A percentile compares a stretch with the other conserved stretches of the same genome.
Conservation (phyloP, 2,888 invertebrate genomes). For the Drosophila parthenogenetica region DNA sequence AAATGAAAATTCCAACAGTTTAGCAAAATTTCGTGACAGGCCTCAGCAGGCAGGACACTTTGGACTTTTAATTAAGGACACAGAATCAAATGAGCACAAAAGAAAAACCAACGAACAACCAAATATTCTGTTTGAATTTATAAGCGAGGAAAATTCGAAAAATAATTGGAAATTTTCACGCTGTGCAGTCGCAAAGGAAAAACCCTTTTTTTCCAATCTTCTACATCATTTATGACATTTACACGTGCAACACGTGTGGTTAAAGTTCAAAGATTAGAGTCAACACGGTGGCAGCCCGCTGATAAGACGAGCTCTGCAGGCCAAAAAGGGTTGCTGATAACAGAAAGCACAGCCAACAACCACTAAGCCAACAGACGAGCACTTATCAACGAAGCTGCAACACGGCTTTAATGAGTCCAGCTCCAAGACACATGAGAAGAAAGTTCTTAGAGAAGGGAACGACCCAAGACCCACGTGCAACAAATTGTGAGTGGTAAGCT, state of each 20-base stretch:
- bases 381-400: slow-evolving; percentile 69
- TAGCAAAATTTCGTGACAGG: slow-evolving; percentile 29
- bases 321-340: slow-evolving; percentile 3
- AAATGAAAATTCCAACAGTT: slow-evolving; percentile 17
- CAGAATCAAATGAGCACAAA: not conserved
- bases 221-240: slow-evolving; percentile 28
- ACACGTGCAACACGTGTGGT: slow-evolving; percentile 26
- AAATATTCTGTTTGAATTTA: slow-evolving; percentile 25
- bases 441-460: not conserved
- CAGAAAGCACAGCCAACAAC: slow-evolving; percentile 23
- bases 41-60: slow-evolving; percentile 32
- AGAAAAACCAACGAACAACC: not conserved
- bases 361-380: slow-evolving; percentile 56
- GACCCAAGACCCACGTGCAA: slow-evolving; percentile 47
- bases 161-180: slow-evolving; percentile 27
- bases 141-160: not conserved
- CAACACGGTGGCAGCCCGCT: slow-evolving; percentile 24
- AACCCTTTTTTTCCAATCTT: slow-evolving; percentile 21
- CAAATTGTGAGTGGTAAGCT: slow-evolving; percentile 43
- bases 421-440: not conserved
- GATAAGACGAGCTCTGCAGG: slow-evolving; percentile 42
- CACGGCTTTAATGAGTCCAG: slow-evolving; percentile 52
- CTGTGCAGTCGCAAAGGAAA: not conserved
- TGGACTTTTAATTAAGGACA: slow-evolving; percentile 48
- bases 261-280: not conserved